A percentile compares a stretch with the other conserved stretches of the same genome.
These are phyloP conservation scores for Cephalotes varians DNA, from an alignment of 2,888 invertebrate genomes.

Conservation along the genomic window DNA sequence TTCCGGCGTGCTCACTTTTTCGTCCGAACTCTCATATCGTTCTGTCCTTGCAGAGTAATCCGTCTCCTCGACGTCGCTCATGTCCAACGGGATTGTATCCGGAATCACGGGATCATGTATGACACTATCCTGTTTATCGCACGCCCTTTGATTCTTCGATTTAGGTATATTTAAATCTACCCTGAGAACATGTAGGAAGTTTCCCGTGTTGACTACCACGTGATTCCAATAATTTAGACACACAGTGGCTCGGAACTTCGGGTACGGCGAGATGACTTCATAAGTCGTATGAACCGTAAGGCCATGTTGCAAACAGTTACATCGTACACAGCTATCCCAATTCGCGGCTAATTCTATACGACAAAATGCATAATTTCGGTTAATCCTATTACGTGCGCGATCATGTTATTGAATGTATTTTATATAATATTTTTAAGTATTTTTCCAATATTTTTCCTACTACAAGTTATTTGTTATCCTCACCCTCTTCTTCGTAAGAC, in stretches of 20 bases:
- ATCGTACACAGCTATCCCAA: constrained; percentile 88
- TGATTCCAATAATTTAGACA: constrained; percentile 91
- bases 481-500: constrained; percentile 87
- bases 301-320: constrained; percentile 94
- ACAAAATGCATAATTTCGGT: neutral
- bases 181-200: constrained; percentile 92
- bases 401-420: neutral
- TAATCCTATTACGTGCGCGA: neutral
- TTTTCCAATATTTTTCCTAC: neutral
- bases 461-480: constrained; percentile 61
- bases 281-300: constrained; percentile 97
- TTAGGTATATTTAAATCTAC: constrained; percentile 87
- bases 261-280: constrained; percentile 95
- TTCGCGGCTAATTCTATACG: constrained; percentile 86
- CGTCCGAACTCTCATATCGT: constrained; percentile 78
- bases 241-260: constrained; percentile 90
- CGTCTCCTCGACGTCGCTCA: constrained; percentile 81
- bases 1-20: constrained; percentile 79
- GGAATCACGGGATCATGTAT: constrained; percentile 69
- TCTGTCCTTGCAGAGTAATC: constrained; percentile 79
- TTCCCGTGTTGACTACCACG: constrained; percentile 94
- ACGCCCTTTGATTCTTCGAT: constrained; percentile 76
- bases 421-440: neutral
- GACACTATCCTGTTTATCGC: constrained; percentile 82
- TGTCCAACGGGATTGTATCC: constrained; percentile 80